Percentiles rank a stretch among this genome's conserved stretches.
Conservation (phyloP, 2,113 vertebrate species). For the Syngnathus scovelli region DNA sequence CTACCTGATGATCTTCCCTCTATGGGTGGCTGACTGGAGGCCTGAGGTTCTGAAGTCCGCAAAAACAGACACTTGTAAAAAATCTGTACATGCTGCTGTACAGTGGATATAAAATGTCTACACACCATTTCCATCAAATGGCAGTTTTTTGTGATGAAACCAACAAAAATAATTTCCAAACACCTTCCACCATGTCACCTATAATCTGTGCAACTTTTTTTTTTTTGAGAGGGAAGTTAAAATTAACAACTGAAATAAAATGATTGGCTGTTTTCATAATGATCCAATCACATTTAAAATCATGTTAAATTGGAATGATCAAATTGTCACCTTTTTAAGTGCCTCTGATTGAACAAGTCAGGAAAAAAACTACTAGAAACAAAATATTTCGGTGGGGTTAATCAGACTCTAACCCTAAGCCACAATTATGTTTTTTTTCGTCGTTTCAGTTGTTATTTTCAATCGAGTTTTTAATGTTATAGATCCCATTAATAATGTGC, state of each 20-base stretch:
- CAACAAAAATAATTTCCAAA: neutral
- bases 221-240: neutral
- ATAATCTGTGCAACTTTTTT: neutral
- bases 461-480: too few relatives aligned
- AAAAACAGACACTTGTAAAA: slow-evolving; percentile 26
- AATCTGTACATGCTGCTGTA: slow-evolving; percentile 8
- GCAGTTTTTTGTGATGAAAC: neutral
- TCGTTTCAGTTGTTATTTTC: too few relatives aligned
- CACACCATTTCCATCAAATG: neutral
- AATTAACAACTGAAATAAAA: neutral
- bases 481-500: too few relatives aligned
- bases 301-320: neutral
- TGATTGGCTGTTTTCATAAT: neutral
- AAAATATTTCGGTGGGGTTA: too few relatives aligned
- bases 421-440: too few relatives aligned
- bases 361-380: neutral
- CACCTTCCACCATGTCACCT: neutral
- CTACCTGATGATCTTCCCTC: slow-evolving; percentile 52
- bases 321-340: neutral
- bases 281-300: neutral
- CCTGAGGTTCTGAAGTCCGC: slow-evolving; percentile 35
- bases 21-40: slow-evolving; percentile 23
- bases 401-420: too few relatives aligned
- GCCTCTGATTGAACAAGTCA: neutral
- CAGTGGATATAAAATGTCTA: neutral